Percentiles rank a stretch among this genome's conserved stretches.
phyloP scores from a whole-genome alignment of 30 jellyfish, hydroid and myxozoan species.

The Pelagia noctiluca region DNA sequence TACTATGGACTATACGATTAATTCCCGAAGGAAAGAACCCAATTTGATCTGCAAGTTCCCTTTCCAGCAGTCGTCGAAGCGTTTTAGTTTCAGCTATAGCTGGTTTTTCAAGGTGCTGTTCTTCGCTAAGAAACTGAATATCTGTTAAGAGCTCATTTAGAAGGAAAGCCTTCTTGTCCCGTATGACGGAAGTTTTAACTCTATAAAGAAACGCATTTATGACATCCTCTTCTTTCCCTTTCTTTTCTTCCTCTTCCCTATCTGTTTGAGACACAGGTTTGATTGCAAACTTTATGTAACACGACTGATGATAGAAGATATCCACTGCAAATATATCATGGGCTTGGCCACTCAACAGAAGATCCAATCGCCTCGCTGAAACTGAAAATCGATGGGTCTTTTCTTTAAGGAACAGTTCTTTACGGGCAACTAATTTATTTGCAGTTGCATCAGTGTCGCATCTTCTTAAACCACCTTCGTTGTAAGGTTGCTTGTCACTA shows the following conservation, averaged over 20 bases:
- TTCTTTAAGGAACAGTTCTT: too few relatives aligned
- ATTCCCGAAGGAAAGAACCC: slow-evolving; percentile 5
- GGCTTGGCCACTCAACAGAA: slow-evolving; percentile 11
- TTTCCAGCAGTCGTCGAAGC: not conserved
- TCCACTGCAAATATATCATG: too few relatives aligned
- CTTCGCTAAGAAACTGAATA: not conserved
- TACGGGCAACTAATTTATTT: not conserved
- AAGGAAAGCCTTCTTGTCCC: slow-evolving; percentile 3
- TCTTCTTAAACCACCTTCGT: slow-evolving; percentile 3
- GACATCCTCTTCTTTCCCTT: slow-evolving; percentile 12
- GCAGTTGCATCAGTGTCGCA: not conserved
- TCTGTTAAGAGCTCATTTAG: slow-evolving; percentile 4
- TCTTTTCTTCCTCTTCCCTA: too few relatives aligned
- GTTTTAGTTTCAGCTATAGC: too few relatives aligned
- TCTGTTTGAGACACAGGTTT: too few relatives aligned
- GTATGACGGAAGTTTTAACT: not conserved
- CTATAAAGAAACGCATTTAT: too few relatives aligned
- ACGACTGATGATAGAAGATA: too few relatives aligned
- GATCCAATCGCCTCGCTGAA: not conserved
- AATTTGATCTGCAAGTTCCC: not conserved
- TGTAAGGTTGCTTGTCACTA: not conserved
- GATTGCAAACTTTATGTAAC: not conserved
- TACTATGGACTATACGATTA: not conserved
- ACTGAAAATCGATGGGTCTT: not conserved
- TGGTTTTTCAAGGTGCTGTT: too few relatives aligned